Evolutionary conservation across 1,140 invertebrate genomes (phyloP).

Genomic region (Cataglyphis hispanica): DNA sequence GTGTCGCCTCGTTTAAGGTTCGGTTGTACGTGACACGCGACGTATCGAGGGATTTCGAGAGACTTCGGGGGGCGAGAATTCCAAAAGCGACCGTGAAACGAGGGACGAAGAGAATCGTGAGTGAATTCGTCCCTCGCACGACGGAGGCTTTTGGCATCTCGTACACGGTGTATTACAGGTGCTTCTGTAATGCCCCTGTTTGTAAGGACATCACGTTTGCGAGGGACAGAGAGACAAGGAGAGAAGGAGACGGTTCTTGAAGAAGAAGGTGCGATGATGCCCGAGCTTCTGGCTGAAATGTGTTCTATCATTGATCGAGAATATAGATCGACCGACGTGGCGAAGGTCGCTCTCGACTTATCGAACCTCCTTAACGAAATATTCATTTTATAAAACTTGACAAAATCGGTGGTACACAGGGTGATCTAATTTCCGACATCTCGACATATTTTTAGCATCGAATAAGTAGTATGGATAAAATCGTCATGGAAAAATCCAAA

Average conservation of each 20-base stretch:
- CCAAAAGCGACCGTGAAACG: not conserved
- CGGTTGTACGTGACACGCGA: not conserved
- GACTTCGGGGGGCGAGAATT: not conserved
- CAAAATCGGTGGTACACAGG: not conserved
- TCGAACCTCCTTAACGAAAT: not conserved
- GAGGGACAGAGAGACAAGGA: not conserved
- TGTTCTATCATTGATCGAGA: constrained; percentile 27
- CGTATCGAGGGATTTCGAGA: not conserved
- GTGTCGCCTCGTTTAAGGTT: constrained; percentile 3
- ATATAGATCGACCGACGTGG: constrained; percentile 44
- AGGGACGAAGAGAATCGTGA: not conserved
- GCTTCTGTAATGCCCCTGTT: not conserved
- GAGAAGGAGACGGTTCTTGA: not conserved
- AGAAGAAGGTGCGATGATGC: not conserved
- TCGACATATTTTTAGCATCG: not conserved
- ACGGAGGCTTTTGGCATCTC: not conserved
- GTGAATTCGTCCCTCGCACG: constrained; percentile 1
- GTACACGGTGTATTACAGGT: constrained; percentile 8
- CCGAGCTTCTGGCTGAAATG: constrained; percentile 10
- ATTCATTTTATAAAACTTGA: not conserved
- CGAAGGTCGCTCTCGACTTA: constrained; percentile 29
- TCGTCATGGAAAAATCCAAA: not conserved
- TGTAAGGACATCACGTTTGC: not conserved
- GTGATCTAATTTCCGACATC: not conserved
- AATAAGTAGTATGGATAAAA: too few relatives aligned